Conservation (phyloP, 1,140 invertebrate species). For the Holotrichia oblita region DNA sequence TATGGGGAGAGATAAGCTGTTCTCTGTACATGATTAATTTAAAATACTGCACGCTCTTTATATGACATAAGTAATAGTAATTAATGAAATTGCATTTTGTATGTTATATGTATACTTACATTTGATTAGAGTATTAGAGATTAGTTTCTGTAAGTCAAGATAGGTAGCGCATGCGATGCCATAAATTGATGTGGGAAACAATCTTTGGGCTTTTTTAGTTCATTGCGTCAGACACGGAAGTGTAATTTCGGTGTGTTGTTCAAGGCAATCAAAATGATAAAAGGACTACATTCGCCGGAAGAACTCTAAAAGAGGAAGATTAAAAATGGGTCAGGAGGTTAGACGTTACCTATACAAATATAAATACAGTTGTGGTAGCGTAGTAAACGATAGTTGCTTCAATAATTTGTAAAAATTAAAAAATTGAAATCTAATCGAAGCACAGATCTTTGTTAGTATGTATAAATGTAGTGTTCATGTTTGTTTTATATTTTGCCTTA, state of each 20-base stretch:
- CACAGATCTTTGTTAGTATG: too few species aligned
- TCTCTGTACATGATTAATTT: neutral
- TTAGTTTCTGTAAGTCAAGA: neutral
- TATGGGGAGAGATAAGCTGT: neutral
- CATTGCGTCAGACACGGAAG: neutral
- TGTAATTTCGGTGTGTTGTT: neutral
- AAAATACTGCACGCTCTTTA: neutral
- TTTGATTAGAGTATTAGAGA: too few species aligned
- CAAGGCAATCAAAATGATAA: neutral
- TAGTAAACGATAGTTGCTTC: too few species aligned
- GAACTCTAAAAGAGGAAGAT: neutral
- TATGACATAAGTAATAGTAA: neutral
- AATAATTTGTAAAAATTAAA: too few species aligned
- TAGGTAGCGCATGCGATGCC: neutral
- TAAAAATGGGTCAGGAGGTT: neutral
- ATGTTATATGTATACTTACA: too few species aligned
- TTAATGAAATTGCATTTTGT: neutral
- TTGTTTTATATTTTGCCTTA: too few species aligned
- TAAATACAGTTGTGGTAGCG: neutral
- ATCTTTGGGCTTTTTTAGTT: neutral
- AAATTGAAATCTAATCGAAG: too few species aligned
- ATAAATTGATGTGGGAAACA: neutral
- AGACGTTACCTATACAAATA: neutral
- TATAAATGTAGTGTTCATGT: too few species aligned
- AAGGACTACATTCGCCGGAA: neutral